phyloP scores from a whole-genome alignment of 2,797 vertebrate genomes.

The Amblyraja radiata region DNA sequence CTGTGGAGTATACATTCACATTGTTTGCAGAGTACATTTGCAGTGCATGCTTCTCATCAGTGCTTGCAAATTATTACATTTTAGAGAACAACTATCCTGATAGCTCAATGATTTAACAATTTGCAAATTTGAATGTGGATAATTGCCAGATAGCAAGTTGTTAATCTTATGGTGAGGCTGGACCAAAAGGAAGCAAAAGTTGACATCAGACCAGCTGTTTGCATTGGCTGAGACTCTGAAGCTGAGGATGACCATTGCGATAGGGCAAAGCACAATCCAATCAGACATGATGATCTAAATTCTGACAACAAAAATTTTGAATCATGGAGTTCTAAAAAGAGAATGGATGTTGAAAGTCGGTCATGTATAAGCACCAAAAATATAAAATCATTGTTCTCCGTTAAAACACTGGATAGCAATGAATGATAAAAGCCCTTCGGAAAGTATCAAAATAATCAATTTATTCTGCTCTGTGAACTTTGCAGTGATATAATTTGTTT shows the following conservation, averaged over 20 bases:
- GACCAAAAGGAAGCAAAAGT: neutral
- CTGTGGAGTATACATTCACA: neutral
- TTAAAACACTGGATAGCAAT: neutral
- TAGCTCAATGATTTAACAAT: neutral
- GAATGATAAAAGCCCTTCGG: neutral
- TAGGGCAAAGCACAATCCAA: too few species aligned
- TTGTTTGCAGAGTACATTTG: neutral
- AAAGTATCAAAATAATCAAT: constrained; percentile 13
- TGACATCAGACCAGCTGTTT: neutral
- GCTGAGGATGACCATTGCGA: neutral
- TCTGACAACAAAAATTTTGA: neutral
- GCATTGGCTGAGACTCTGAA: neutral
- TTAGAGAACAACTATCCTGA: neutral
- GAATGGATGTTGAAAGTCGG: neutral
- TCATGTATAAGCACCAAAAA: neutral
- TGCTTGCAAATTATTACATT: neutral
- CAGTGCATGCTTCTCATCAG: neutral
- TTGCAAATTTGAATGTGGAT: neutral
- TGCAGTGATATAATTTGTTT: constrained; percentile 48
- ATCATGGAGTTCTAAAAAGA: too few species aligned
- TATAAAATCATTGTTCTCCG: neutral
- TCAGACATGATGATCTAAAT: neutral
- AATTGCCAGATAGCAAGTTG: too few species aligned
- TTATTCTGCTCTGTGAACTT: constrained; percentile 25
- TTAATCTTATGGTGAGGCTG: neutral